These are phyloP conservation scores for Hepsetus odoe DNA, from an alignment of 2,113 vertebrate species.

Conservation along the genomic window DNA sequence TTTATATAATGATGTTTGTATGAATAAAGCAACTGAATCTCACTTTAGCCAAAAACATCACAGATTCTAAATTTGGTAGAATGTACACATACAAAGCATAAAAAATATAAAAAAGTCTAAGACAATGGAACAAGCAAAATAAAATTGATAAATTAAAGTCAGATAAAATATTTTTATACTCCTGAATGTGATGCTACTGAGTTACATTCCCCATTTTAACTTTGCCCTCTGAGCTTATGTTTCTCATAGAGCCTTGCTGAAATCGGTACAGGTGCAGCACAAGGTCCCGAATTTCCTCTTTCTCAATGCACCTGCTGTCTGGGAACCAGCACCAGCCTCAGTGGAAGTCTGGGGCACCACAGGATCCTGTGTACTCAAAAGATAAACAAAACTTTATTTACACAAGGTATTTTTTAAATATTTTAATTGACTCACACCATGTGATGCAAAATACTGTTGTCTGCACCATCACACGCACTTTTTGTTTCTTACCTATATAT, in stretches of 20 bases:
- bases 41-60: constrained; percentile 39
- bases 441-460: no score
- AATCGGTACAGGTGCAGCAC: constrained; percentile 87
- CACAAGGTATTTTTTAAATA: neutral
- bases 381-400: neutral
- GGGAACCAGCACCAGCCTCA: constrained; percentile 90
- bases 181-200: constrained; percentile 36
- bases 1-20: no score
- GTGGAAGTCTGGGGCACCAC: constrained; percentile 89
- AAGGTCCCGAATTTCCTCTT: constrained; percentile 91
- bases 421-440: no score
- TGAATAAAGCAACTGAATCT: neutral
- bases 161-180: neutral
- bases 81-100: constrained; percentile 43
- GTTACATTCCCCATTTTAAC: constrained; percentile 40
- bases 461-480: no score
- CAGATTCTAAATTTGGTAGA: constrained; percentile 35
- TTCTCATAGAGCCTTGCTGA: constrained; percentile 78
- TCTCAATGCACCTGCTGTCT: constrained; percentile 86
- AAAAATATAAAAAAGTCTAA: constrained; percentile 32
- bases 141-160: constrained; percentile 46
- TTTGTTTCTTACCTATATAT: no score
- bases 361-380: constrained; percentile 79
- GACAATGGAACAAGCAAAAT: neutral
- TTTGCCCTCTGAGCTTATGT: constrained; percentile 25